Conservation (phyloP, 30 jellyfish, hydroid and myxozoan genomes). For the Catostylus mosaicus region DNA sequence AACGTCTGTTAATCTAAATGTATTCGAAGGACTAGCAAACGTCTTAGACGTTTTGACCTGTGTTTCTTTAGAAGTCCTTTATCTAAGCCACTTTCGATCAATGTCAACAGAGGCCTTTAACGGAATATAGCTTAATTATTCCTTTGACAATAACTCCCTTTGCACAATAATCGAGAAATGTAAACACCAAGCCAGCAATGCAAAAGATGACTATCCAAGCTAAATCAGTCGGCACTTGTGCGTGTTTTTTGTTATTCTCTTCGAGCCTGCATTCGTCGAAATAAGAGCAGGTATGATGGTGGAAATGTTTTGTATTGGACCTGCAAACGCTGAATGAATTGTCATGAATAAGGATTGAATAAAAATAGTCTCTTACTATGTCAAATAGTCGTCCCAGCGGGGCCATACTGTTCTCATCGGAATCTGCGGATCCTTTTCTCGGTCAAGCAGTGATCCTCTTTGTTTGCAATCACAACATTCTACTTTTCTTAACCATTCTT, state of each 20-base stretch:
- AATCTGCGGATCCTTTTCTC: conserved; percentile 38
- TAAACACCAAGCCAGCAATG: conserved; percentile 51
- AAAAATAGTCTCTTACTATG: conserved; percentile 9
- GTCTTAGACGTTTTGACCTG: conserved; percentile 16
- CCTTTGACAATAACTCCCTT: conserved; percentile 52
- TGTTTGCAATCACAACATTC: conserved; percentile 46
- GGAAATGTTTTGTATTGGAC: conserved; percentile 31
- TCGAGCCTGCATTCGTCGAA: conserved; percentile 14
- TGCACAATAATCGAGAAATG: conserved; percentile 62
- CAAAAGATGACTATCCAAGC: conserved; percentile 27
- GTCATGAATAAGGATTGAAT: conserved; percentile 40
- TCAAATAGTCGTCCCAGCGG: conserved; percentile 54
- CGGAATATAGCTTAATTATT: conserved; percentile 63
- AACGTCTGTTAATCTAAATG: background rate
- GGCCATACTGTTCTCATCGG: conserved; percentile 52
- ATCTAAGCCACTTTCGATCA: conserved; percentile 36
- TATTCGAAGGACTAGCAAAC: background rate
- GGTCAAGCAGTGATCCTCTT: conserved; percentile 59
- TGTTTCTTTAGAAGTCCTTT: conserved; percentile 38
- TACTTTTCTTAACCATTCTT: conserved; percentile 13
- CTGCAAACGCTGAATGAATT: conserved; percentile 22
- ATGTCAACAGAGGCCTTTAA: conserved; percentile 54
- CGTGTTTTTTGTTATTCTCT: conserved; percentile 14
- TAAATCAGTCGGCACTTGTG: conserved; percentile 37
- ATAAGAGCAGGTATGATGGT: conserved; percentile 38